Conservation (phyloP, 2,888 invertebrate species). For the Steinernema hermaphroditum region DNA sequence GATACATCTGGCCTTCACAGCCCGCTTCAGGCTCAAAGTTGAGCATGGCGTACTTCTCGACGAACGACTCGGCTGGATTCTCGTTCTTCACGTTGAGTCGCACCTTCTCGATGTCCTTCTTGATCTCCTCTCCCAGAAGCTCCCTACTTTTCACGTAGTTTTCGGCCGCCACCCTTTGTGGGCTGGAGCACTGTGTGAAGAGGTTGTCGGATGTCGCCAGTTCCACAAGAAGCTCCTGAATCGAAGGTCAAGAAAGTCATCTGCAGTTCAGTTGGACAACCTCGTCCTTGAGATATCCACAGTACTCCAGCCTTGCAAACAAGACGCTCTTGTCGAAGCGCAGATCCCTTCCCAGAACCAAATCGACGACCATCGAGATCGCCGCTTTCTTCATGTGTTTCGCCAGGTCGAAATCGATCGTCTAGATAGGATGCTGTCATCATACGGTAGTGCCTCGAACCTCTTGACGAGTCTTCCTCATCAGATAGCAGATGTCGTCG, state of each 20-base stretch:
- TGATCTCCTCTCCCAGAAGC: neutral
- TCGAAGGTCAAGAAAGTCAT: too few species aligned
- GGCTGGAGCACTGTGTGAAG: neutral
- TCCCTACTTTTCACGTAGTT: neutral
- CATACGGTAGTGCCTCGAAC: neutral
- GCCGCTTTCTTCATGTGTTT: constrained; percentile 1
- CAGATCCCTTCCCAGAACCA: neutral
- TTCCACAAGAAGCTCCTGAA: neutral
- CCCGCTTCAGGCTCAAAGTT: neutral
- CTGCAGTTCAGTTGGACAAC: too few species aligned
- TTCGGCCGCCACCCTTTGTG: neutral
- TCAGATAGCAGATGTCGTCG: neutral
- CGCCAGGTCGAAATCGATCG: neutral
- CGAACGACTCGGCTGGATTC: neutral
- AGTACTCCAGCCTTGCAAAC: neutral
- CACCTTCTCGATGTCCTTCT: neutral
- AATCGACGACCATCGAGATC: neutral
- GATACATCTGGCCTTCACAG: neutral
- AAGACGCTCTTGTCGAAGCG: neutral
- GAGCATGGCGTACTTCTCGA: constrained; percentile 1
- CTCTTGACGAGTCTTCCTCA: neutral
- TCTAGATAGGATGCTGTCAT: neutral
- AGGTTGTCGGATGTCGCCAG: neutral
- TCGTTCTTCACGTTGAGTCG: neutral
- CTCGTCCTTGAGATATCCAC: neutral